These are phyloP conservation scores for Cataglyphis livida DNA, from an alignment of 2,888 invertebrate genomes.

Conservation along the genomic window DNA sequence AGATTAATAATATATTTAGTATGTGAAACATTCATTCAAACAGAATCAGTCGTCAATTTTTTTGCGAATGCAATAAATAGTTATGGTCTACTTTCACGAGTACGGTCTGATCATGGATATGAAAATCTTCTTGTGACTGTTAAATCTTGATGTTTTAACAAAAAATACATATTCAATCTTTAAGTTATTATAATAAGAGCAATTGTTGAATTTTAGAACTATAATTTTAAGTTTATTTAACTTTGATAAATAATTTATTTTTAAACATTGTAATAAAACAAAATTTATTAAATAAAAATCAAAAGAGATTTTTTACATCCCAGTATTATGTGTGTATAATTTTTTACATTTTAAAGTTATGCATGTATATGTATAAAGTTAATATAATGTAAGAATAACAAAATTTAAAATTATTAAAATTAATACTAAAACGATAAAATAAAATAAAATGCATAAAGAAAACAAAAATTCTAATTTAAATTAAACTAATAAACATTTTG, in stretches of 20 bases:
- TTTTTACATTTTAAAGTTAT: no score
- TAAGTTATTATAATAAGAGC: no score
- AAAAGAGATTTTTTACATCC: no score
- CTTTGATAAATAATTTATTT: no score
- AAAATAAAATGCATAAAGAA: neutral
- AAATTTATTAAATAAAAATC: no score
- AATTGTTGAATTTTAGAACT: no score
- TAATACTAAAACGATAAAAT: neutral
- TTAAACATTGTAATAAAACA: no score
- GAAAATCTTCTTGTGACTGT: neutral
- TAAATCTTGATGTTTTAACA: neutral
- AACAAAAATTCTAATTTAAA: neutral
- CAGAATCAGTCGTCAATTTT: neutral
- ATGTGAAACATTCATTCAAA: neutral
- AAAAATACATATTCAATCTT: no score
- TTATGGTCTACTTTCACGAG: conserved; percentile 3
- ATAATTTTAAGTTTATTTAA: no score
- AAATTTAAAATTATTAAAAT: neutral
- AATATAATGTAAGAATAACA: neutral
- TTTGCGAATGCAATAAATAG: neutral
- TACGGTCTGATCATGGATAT: conserved; percentile 7
- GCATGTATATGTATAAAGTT: no score
- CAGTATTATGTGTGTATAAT: no score
- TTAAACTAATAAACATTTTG: neutral
- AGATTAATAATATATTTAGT: neutral